Base-by-base conservation (phyloP, 2,888 invertebrate genomes). In the Schrankia costaestrigalis region DNA sequence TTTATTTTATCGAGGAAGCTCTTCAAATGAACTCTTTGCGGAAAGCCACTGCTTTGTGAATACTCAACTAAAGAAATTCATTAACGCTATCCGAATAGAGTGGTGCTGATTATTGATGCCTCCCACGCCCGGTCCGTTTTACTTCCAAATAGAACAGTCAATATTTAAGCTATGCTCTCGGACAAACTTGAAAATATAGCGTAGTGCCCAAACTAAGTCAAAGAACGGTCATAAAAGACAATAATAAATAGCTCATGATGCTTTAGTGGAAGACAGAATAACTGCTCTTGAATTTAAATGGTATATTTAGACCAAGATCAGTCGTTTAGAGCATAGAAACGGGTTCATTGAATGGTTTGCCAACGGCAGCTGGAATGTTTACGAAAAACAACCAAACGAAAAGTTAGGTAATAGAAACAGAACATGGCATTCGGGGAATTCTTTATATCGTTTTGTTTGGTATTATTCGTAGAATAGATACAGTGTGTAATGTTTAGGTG, bases 251-350 rank as follows among this genome's bases (percentile, higher is more conserved):
- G 69, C 65, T 71, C 71, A 75, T 75, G 68, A 71, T 64, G 65
- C 69, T 66, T 63, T 54, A 53, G 68, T 63, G 69, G 65, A 71
- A 70, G 70, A 67, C 63, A 71, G 63, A 64, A 75, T 71, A 70
- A 71, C 75, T 67, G 76, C 68, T 77, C 68, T 80, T 83, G 83
- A 84, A 83, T 84, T 78, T 77, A 83, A 85, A 85, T 84, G 68
- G 74, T 78, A 73, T 71, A 76, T 82, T 83, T 80, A 80, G 75
- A 77, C 72, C 74, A 71, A 65, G 70, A 69, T 68, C 69, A 71
- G 69, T 64, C 78, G 77, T 76, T 78, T 71, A 69, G 67, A 71
- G 80, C 76, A 81, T 82, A 80, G 82, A 80, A 85, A 83, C 78
- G 81, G 71, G 77, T 78, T 71, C 77, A 81, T 83, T 80, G 76